Base-by-base conservation (phyloP, 2,888 invertebrate species). In the Pycnomerus fuliginosus region DNA sequence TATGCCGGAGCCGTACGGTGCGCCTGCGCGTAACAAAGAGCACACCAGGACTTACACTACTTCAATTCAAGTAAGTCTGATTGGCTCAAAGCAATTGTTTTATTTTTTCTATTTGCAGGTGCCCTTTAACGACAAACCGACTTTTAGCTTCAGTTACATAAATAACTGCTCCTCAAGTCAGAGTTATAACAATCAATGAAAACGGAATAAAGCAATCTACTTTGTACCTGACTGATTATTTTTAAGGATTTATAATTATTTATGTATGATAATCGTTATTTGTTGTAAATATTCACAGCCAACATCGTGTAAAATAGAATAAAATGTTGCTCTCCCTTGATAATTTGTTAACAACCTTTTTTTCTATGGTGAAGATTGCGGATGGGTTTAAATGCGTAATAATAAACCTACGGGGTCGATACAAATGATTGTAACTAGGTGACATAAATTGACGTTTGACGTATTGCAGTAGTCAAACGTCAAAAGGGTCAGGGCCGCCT, bases 111-210 rank as follows among this genome's bases (percentile, higher is more conserved):
- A 28, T 30, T 56, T 58, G 39, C 27, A 60, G 60, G 52, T 55
- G 42, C 27, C 56, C 24, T 58, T 56, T 36, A 49, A 45, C 16
- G 47, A 52, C 24, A 59, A 59, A 29, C 40, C 57, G 14, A 49
- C 53, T 17, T 51, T 56, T 22, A 52, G 51, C 34, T 52, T 52
- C 8, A 55, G 48, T 29, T 59, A 57, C 32, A 47, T 43, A n/a
- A n/a, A n/a, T n/a, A 43, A 47, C 14, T 33, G 23, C 25, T 39
- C 39, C 20, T 31, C 48, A 28, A 31, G 39, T 11, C 48, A 48
- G 16, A 16, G 30, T 4, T 39, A 48, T 24, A 45, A 36, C 30
- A 44, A 44, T 39, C 44, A 43, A 14, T 37, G 15, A 16, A 11
- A 5, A 13, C 4, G 7, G 16, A 7, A 36, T 7, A 25, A 28